Base-by-base conservation (phyloP, 2,888 invertebrate genomes). In the Scaptomyza polygonia region DNA sequence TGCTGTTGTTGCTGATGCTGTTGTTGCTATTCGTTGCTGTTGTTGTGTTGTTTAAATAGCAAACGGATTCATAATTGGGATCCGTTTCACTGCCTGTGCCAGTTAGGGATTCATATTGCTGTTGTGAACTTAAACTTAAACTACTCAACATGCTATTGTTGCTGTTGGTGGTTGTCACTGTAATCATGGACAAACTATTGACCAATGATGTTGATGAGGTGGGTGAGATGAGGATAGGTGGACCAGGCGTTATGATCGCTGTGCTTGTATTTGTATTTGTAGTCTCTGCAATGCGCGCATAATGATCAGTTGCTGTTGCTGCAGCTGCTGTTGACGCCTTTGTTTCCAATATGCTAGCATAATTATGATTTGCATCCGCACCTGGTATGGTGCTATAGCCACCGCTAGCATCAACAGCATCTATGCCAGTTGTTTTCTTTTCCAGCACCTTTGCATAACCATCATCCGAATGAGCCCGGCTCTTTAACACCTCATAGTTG, bases 41-140 rank as follows among this genome's bases (percentile, higher is more conserved):
- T 8, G 79, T 51, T 42, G 69, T 72, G 8, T 88, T 72, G 65
- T 94, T 95, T 81, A 94, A 93, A 91, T 96, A 96, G 76, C 95
- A 95, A 0, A 96, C 96, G 73, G 96, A 96, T 89, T 96, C 96
- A 85, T 96, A 96, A 89, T 96, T 96, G 0, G 96, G 96, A 92
- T 96, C 96, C 0, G 95, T 95, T 89, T 96, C 96, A 86, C 96
- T 96, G 21, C 21, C 21, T 21, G 21, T 21, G 21, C 21, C 21
- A 21, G 21, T 21, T 93, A 96, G 94, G 2, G 95, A 95, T 89
- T 96, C 96, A 87, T 96, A 96, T 90, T 96, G 96, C 4, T 25
- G 92, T 49, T 77, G 81, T 14, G 88, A 86, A 53, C 86, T 94
- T 69, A 88, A 82, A 4, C 76, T 21, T 21, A 21, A 21, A 21